Conservation (phyloP, 2,797 vertebrate species). For the Vireo griseus region DNA sequence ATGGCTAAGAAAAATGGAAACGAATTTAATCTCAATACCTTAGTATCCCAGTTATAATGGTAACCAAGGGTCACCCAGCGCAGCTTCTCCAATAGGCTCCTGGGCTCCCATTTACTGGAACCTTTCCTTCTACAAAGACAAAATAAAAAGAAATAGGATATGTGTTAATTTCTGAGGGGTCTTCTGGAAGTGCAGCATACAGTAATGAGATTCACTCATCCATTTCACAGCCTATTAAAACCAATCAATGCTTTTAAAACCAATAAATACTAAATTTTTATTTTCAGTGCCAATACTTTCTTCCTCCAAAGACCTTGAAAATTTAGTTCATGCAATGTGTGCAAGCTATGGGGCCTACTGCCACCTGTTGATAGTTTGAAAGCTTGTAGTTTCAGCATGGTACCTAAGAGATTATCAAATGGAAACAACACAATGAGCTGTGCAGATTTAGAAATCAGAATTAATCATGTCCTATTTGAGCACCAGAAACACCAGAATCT, state of each 20-base stretch:
- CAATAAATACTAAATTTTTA: not conserved
- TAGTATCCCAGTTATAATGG: conserved; percentile 96
- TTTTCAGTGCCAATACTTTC: not conserved
- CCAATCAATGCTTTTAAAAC: not conserved
- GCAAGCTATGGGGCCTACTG: not conserved
- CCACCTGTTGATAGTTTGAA: not conserved
- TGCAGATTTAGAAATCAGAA: not conserved
- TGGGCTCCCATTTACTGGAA: conserved; percentile 65
- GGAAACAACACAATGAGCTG: not conserved
- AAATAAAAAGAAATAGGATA: not conserved
- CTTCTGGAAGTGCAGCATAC: not conserved
- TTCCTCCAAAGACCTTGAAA: not conserved
- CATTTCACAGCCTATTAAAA: not conserved
- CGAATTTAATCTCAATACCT: conserved; percentile 74
- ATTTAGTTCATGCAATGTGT: not conserved
- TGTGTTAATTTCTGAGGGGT: not conserved
- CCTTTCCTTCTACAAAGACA: conserved; percentile 73
- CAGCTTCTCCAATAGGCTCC: conserved; percentile 88
- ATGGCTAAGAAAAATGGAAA: not conserved
- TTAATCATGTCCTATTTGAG: not conserved
- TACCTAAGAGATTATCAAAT: not conserved
- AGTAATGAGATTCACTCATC: not conserved
- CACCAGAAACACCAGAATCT: not conserved
- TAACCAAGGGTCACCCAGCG: conserved; percentile 97
- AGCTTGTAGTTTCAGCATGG: not conserved